Evolutionary conservation across 2,797 vertebrate genomes (phyloP).

Genomic region (Tinamus major): DNA sequence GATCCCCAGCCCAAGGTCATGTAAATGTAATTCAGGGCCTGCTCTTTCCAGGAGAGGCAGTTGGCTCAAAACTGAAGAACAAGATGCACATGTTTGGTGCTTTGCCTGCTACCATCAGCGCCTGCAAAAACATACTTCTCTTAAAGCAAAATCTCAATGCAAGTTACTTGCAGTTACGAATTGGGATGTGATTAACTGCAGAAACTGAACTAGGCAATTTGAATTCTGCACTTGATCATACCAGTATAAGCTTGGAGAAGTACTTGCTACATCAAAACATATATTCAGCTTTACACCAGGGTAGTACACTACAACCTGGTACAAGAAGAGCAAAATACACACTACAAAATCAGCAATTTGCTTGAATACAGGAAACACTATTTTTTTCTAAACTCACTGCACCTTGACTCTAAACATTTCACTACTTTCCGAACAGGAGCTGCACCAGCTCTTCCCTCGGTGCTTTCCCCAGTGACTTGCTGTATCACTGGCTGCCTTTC

Average conservation of each 20-base stretch:
- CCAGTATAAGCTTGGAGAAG: background rate
- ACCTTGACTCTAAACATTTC: background rate
- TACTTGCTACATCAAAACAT: background rate
- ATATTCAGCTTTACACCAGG: background rate
- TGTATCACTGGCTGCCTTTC: background rate
- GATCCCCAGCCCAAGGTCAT: constrained; percentile 44
- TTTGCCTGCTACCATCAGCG: background rate
- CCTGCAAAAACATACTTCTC: background rate
- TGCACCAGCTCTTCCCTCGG: background rate
- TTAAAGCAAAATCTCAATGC: background rate
- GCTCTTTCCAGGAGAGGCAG: background rate
- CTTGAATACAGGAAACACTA: background rate
- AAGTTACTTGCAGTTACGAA: background rate
- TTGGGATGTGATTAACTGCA: constrained; percentile 25
- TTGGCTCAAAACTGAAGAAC: background rate
- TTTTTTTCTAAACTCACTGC: background rate
- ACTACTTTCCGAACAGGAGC: background rate
- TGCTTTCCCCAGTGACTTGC: background rate
- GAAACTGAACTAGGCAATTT: background rate
- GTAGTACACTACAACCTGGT: background rate
- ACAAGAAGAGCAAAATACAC: background rate
- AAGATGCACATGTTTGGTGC: background rate
- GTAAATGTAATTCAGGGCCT: background rate
- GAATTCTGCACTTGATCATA: constrained; percentile 1
- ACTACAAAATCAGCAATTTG: background rate